Conservation (phyloP, 2,888 invertebrate genomes). For the Arrhopalites spinosus region DNA sequence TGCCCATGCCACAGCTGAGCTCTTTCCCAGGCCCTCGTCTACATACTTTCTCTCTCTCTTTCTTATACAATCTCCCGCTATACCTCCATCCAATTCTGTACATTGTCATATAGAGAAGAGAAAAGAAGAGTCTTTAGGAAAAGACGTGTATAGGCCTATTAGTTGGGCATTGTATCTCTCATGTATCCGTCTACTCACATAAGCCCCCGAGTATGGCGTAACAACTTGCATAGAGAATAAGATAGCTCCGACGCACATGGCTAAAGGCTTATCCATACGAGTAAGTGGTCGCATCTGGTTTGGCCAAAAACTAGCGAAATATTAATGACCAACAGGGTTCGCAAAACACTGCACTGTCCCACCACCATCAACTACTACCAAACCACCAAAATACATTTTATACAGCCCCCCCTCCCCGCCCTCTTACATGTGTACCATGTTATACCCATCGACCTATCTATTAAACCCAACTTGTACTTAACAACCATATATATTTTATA, state of each 20-base stretch:
- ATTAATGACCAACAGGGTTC: slow-evolving; percentile 49
- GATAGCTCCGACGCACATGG: not conserved
- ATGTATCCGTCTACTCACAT: not conserved
- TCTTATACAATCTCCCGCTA: too few species aligned
- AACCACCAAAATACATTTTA: too few species aligned
- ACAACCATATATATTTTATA: too few species aligned
- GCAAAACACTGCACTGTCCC: slow-evolving; percentile 9
- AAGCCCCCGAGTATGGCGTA: not conserved
- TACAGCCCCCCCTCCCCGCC: too few species aligned
- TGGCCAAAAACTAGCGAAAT: slow-evolving; percentile 49
- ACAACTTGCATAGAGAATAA: too few species aligned
- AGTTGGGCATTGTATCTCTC: not conserved
- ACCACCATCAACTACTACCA: not conserved
- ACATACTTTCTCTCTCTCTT: slow-evolving; percentile 3
- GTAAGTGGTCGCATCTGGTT: slow-evolving; percentile 50
- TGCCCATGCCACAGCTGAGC: slow-evolving; percentile 55
- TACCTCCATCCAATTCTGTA: too few species aligned
- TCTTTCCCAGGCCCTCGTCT: slow-evolving; percentile 51
- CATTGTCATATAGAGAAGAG: not conserved
- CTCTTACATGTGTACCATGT: too few species aligned
- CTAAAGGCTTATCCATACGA: slow-evolving; percentile 21
- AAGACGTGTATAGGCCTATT: not conserved
- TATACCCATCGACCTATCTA: too few species aligned
- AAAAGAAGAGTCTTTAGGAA: not conserved
- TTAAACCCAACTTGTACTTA: too few species aligned